Conservation (phyloP, 2,113 vertebrate species). For the Campylomormyrus tamandua region DNA sequence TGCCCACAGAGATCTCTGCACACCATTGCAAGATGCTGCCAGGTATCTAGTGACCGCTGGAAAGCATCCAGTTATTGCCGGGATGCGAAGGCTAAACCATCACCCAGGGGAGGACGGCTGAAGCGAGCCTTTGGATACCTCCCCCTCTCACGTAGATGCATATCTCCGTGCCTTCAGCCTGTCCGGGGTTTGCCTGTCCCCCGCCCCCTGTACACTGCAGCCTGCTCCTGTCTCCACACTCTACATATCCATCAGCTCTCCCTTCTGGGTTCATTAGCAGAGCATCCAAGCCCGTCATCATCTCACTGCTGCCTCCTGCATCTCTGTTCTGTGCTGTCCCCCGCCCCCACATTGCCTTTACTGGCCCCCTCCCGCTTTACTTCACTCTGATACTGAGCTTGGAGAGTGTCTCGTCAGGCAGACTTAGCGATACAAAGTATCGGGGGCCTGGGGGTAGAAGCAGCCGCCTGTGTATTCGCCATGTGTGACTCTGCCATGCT, state of each 20-base stretch:
- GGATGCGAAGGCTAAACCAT: background rate
- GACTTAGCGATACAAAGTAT: background rate
- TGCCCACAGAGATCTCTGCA: background rate
- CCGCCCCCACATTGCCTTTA: background rate
- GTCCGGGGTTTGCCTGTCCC: background rate
- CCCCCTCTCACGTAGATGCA: background rate
- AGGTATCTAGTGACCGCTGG: background rate
- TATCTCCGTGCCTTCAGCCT: background rate
- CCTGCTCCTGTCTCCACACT: background rate
- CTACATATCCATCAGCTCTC: background rate
- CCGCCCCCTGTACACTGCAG: background rate
- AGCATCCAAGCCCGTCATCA: background rate
- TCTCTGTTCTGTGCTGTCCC: background rate
- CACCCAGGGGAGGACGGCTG: background rate
- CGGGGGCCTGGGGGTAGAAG: background rate
- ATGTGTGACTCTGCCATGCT: background rate
- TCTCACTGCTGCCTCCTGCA: slow-evolving; percentile 1
- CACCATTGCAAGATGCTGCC: background rate
- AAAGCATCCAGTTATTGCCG: background rate
- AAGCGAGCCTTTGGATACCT: background rate
- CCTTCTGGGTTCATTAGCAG: slow-evolving; percentile 4
- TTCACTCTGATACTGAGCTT: background rate
- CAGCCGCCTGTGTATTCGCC: background rate
- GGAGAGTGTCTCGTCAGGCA: background rate
- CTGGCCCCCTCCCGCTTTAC: background rate